A percentile compares a stretch with the other conserved stretches of the same genome.
Evolutionary conservation across 1,140 invertebrate genomes (phyloP).

Genomic region (Caenorhabditis inopinata): DNA sequence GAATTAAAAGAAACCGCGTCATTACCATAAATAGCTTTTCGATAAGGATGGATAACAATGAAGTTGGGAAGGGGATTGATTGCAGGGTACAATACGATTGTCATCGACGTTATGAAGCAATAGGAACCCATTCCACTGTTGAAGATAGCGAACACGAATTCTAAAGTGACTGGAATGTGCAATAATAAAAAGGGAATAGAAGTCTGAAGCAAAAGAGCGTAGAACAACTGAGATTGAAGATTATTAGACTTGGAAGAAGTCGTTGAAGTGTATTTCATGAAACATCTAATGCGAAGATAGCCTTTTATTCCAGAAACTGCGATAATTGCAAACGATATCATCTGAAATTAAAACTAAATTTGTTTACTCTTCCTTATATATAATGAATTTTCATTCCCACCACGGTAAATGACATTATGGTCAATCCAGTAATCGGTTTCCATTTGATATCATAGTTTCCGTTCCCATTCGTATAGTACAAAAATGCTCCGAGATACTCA

Average conservation of each 20-base stretch:
- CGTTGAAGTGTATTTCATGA: not conserved
- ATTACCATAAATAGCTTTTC: not conserved
- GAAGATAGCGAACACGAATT: not conserved
- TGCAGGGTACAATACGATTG: not conserved
- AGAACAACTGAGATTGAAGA: slow-evolving; percentile 6
- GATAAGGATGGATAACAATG: not conserved
- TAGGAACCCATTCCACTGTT: not conserved
- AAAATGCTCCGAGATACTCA: not conserved
- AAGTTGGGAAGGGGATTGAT: not conserved
- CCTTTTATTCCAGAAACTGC: not conserved
- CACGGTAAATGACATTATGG: not conserved
- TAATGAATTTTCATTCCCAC: too few species aligned
- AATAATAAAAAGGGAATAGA: not conserved
- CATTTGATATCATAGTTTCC: not conserved
- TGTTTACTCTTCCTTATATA: too few species aligned
- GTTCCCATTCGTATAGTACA: not conserved
- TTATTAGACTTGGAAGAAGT: not conserved
- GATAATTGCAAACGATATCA: not conserved
- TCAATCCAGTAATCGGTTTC: not conserved
- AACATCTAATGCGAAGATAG: not conserved
- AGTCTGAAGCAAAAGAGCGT: not conserved
- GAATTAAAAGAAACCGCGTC: not conserved
- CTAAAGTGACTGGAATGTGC: not conserved
- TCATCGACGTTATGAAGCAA: not conserved
- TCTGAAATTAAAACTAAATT: too few species aligned